Evolutionary conservation across 2,113 vertebrate genomes (phyloP).

Genomic region (Macroglossus sobrinus): DNA sequence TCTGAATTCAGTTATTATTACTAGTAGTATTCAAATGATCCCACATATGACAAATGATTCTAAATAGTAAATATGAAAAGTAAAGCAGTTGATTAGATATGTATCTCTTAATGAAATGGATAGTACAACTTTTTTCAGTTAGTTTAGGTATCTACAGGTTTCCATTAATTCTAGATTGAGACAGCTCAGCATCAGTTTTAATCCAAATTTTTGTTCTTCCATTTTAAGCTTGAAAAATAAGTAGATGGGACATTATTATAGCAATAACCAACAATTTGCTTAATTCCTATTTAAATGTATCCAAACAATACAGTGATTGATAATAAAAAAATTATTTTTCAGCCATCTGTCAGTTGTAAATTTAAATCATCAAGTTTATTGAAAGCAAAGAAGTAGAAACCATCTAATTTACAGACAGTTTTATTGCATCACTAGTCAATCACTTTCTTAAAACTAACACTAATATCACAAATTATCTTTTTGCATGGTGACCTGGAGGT

Average conservation of each 20-base stretch:
- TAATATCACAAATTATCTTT: not conserved
- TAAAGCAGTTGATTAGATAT: not conserved
- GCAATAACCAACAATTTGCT: not conserved
- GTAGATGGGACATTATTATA: not conserved
- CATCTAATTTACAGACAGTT: not conserved
- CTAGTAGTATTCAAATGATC: not conserved
- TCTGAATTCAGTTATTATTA: not conserved
- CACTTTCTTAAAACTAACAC: not conserved
- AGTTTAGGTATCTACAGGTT: not conserved
- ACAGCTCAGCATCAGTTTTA: not conserved
- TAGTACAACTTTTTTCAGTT: not conserved
- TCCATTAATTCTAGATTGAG: not conserved
- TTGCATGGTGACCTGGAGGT: not conserved
- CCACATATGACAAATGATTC: not conserved
- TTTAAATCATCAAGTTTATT: not conserved
- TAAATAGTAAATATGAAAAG: not conserved
- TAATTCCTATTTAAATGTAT: not conserved
- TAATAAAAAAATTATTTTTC: conserved; percentile 20
- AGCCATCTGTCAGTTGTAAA: conserved; percentile 23
- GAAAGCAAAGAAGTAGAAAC: conserved; percentile 20
- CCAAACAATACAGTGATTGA: conserved; percentile 1
- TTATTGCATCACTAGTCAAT: not conserved
- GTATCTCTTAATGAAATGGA: not conserved
- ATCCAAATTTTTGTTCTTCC: not conserved
- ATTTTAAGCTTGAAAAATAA: not conserved